phyloP scores from a whole-genome alignment of 2,113 vertebrate genomes.

The Onychostoma macrolepis region DNA sequence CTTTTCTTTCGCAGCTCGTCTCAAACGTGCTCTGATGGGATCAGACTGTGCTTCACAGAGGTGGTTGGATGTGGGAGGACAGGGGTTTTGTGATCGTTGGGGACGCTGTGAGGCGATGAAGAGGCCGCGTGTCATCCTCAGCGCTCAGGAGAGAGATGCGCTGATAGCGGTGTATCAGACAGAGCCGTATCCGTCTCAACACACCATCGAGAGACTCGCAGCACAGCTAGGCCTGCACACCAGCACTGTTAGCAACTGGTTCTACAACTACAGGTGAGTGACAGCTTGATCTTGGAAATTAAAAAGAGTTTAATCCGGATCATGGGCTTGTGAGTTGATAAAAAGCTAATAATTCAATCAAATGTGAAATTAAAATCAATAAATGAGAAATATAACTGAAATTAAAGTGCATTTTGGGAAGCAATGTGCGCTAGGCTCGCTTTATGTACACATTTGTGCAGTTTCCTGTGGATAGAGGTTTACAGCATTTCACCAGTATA shows the following conservation, averaged over 20 bases:
- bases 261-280: constrained; percentile 95
- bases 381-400: too few species aligned
- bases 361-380: too few species aligned
- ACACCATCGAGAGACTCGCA: constrained; percentile 93
- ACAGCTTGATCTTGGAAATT: neutral
- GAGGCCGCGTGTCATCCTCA: constrained; percentile 90
- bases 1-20: constrained; percentile 75
- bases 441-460: too few species aligned
- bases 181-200: constrained; percentile 95
- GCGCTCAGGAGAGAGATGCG: constrained; percentile 89
- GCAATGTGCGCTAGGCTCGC: too few species aligned
- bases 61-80: constrained; percentile 80
- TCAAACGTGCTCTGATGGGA: constrained; percentile 75
- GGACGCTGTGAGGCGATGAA: constrained; percentile 69
- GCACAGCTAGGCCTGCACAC: constrained; percentile 92
- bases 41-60: constrained; percentile 79
- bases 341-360: too few species aligned
- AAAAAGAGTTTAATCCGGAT: neutral
- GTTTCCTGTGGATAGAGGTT: too few species aligned
- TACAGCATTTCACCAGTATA: too few species aligned
- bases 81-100: constrained; percentile 78
- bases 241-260: constrained; percentile 98
- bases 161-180: constrained; percentile 89
- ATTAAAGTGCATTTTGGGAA: too few species aligned
- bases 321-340: too few species aligned